Evolutionary conservation across 2,797 vertebrate species (phyloP).

Genomic region (Lepus townsendii): DNA sequence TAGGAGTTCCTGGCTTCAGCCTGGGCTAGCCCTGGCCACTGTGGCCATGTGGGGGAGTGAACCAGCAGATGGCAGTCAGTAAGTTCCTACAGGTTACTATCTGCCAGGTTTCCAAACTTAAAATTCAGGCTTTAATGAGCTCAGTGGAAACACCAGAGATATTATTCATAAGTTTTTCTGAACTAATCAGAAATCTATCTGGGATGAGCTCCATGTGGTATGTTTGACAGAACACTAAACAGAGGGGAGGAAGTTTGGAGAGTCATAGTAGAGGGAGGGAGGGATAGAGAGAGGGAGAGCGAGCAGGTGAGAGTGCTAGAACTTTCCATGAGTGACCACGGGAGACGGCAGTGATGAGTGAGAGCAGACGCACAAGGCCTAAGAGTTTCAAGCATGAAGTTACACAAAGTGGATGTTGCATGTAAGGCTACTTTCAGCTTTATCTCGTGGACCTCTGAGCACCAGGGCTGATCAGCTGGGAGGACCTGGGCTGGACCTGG

Average conservation of each 20-base stretch:
- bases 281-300: background rate
- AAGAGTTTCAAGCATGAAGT: background rate
- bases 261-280: background rate
- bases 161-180: background rate
- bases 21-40: too few species aligned
- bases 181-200: constrained; percentile 45
- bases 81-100: background rate
- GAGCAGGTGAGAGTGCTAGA: background rate
- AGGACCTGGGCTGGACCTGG: background rate
- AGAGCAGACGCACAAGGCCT: background rate
- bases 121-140: background rate
- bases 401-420: background rate
- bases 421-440: background rate
- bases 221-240: background rate
- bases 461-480: background rate
- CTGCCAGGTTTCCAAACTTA: background rate
- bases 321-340: background rate
- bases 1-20: too few species aligned
- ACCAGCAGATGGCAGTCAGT: too few species aligned
- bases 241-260: constrained; percentile 22
- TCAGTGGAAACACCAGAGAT: background rate
- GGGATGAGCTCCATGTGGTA: background rate
- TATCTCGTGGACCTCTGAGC: background rate
- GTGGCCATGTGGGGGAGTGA: too few species aligned
- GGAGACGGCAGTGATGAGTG: background rate